These are phyloP conservation scores for Pherbina coryleti DNA, from an alignment of 2,888 invertebrate species.

Conservation along the genomic window DNA sequence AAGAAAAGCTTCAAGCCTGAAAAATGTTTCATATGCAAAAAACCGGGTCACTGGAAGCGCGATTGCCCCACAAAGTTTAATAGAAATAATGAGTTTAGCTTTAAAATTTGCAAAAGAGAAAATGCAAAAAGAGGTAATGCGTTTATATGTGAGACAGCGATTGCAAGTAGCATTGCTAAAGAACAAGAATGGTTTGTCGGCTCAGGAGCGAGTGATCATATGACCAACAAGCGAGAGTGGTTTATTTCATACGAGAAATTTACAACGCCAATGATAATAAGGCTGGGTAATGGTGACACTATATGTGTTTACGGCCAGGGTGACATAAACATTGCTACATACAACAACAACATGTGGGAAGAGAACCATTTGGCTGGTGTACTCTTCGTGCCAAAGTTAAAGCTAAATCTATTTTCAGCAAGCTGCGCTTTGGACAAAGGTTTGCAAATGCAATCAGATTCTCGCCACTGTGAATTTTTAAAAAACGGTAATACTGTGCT, in stretches of 20 bases:
- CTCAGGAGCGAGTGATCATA: background rate
- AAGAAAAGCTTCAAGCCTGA: background rate
- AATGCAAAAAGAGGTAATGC: constrained; percentile 16
- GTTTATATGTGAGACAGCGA: constrained; percentile 17
- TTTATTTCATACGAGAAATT: background rate
- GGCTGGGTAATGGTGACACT: background rate
- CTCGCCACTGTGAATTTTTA: background rate
- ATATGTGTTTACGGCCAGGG: background rate
- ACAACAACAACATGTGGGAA: constrained; percentile 8
- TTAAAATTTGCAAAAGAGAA: constrained; percentile 17
- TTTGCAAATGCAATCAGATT: background rate
- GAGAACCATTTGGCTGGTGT: background rate
- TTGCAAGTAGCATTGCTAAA: background rate
- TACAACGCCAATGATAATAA: background rate
- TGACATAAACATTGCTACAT: constrained; percentile 5
- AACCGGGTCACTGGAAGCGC: constrained; percentile 48
- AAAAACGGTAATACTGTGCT: constrained; percentile 34
- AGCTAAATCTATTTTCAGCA: background rate
- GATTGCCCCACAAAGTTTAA: constrained; percentile 39
- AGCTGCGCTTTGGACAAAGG: background rate
- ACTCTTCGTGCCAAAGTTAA: background rate
- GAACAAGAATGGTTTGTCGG: constrained; percentile 42
- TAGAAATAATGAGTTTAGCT: too few species aligned
- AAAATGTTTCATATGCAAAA: constrained; percentile 47
- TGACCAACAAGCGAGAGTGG: background rate